phyloP scores from a whole-genome alignment of 2,797 vertebrate species.

The Phoeniculus purpureus region DNA sequence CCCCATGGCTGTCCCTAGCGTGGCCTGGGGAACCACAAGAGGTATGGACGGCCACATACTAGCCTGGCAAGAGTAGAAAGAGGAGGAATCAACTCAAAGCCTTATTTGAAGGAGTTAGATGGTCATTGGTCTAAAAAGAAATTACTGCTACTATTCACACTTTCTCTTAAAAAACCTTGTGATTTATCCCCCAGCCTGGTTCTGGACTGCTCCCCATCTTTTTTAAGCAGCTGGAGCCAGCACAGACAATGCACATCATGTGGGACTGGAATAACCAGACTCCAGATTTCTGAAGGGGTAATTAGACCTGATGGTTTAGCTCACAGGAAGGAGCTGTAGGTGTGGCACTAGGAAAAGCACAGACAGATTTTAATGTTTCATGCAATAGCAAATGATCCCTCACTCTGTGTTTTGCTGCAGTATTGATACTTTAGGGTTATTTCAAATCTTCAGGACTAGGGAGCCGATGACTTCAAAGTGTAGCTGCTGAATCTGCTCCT shows the following conservation, averaged over 20 bases:
- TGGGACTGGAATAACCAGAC: not conserved
- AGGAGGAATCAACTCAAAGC: not conserved
- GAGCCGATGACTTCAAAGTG: not conserved
- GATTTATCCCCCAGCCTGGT: not conserved
- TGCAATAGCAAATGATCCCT: not conserved
- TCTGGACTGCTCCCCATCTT: not conserved
- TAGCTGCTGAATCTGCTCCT: not conserved
- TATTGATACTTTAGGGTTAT: not conserved
- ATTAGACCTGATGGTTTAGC: not conserved
- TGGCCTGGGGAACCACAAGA: constrained; percentile 85
- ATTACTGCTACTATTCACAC: not conserved
- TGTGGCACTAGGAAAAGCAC: not conserved
- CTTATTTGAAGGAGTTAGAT: not conserved
- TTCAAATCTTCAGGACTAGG: not conserved
- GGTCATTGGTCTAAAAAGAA: not conserved
- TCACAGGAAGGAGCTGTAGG: not conserved
- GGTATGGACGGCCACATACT: constrained; percentile 89
- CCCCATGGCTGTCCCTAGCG: constrained; percentile 85
- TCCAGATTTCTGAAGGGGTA: not conserved
- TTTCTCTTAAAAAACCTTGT: not conserved
- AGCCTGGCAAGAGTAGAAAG: constrained; percentile 64
- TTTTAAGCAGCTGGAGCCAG: not conserved
- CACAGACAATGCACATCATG: not conserved
- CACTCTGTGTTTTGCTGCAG: not conserved
- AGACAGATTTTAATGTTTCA: not conserved